phyloP scores from a whole-genome alignment of 2,113 vertebrate genomes.

The Hydrochoerus hydrochaeris region DNA sequence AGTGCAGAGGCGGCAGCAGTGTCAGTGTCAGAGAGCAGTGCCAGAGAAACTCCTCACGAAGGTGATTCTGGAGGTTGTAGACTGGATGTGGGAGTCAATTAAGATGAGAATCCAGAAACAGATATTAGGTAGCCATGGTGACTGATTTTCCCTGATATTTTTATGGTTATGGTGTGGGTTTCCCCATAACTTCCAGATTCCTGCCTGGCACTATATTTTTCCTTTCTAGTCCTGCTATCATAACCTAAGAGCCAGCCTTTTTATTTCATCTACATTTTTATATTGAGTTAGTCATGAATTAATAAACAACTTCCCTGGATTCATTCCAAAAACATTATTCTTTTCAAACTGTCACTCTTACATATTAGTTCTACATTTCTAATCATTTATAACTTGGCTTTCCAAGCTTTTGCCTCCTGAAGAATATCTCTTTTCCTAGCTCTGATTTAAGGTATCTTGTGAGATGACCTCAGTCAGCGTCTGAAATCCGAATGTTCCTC shows the following conservation, averaged over 20 bases:
- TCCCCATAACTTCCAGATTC: background rate
- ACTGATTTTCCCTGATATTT: background rate
- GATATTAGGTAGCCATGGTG: background rate
- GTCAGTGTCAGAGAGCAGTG: background rate
- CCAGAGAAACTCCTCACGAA: background rate
- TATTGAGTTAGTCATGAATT: background rate
- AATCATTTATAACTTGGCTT: background rate
- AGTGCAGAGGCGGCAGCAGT: background rate
- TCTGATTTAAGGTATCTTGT: background rate
- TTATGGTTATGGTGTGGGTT: background rate
- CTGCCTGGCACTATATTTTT: background rate
- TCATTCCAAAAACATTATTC: slow-evolving; percentile 18
- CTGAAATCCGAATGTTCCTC: too few species aligned
- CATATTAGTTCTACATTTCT: slow-evolving; percentile 14
- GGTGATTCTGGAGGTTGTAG: background rate
- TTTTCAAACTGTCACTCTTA: background rate
- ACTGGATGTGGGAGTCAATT: background rate
- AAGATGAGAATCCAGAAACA: background rate
- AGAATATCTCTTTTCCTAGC: background rate
- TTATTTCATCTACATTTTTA: slow-evolving; percentile 41
- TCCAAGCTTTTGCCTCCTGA: background rate
- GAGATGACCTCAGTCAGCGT: background rate
- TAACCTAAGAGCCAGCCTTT: background rate
- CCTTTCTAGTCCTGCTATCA: background rate
- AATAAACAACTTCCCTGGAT: background rate